phyloP scores from a whole-genome alignment of 2,888 invertebrate species.

The Myathropa florea region DNA sequence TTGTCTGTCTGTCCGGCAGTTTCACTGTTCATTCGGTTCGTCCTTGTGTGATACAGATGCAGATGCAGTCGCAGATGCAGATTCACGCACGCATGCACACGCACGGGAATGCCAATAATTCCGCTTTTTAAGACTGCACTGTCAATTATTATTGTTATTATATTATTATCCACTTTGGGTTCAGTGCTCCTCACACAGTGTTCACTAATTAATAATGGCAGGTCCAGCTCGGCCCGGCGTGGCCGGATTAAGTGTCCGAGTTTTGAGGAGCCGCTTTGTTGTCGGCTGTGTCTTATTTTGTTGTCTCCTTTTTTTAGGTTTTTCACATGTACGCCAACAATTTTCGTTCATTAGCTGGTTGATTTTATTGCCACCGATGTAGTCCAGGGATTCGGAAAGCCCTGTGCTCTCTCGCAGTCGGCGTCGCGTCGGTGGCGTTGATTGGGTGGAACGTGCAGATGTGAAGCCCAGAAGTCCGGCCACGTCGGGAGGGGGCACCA shows the following conservation, averaged over 20 bases:
- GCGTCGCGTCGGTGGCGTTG: slow-evolving; percentile 2
- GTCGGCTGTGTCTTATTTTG: neutral
- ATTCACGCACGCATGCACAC: slow-evolving; percentile 28
- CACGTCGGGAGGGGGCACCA: slow-evolving; percentile 6
- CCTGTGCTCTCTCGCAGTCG: neutral
- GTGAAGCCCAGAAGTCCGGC: slow-evolving; percentile 37
- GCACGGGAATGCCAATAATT: slow-evolving; percentile 60
- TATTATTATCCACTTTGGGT: slow-evolving; percentile 68
- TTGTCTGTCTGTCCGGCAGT: slow-evolving; percentile 5
- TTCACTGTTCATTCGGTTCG: neutral
- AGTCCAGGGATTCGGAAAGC: neutral
- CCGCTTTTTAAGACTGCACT: slow-evolving; percentile 64
- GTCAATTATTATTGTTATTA: slow-evolving; percentile 68
- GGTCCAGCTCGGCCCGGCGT: no score
- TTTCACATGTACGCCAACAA: slow-evolving; percentile 39
- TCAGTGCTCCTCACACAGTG: slow-evolving; percentile 47
- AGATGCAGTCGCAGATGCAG: slow-evolving; percentile 1
- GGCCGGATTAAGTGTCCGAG: slow-evolving; percentile 55
- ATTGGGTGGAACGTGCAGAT: slow-evolving; percentile 28
- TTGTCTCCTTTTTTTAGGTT: neutral
- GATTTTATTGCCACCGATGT: slow-evolving; percentile 31
- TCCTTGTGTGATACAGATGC: slow-evolving; percentile 2
- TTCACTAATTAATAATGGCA: slow-evolving; percentile 66
- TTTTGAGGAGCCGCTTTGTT: slow-evolving; percentile 41
- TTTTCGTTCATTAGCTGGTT: slow-evolving; percentile 60